phyloP scores from a whole-genome alignment of 2,797 vertebrate species.

The Scolopax bukidnonensis region DNA sequence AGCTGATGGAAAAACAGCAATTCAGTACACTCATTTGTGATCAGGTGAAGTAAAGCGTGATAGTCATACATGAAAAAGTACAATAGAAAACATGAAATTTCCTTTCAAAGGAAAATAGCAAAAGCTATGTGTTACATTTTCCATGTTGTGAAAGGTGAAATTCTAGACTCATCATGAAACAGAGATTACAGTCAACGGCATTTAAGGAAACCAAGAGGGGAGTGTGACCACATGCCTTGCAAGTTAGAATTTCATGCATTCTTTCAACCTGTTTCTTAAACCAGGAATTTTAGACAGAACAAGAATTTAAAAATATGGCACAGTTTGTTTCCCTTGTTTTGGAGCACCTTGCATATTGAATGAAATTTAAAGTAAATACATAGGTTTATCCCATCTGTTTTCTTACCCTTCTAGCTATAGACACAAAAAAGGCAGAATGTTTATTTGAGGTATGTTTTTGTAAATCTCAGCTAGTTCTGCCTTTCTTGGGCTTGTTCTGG shows the following conservation, averaged over 20 bases:
- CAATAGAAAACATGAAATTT: background rate
- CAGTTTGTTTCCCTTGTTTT: background rate
- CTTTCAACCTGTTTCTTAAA: background rate
- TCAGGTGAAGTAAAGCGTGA: background rate
- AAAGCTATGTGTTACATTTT: background rate
- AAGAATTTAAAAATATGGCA: background rate
- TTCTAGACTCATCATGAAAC: background rate
- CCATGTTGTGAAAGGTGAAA: background rate
- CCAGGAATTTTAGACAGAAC: background rate
- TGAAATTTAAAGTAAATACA: background rate
- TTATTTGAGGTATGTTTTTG: background rate
- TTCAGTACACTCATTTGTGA: background rate
- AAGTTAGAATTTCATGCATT: background rate
- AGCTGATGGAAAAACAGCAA: background rate
- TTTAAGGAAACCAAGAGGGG: background rate
- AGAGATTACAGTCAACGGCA: background rate
- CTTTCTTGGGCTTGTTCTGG: background rate
- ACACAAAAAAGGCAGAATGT: background rate
- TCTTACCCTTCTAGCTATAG: background rate
- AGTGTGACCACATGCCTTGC: fast-evolving
- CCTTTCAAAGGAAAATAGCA: background rate
- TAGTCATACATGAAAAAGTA: background rate
- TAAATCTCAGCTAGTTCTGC: background rate
- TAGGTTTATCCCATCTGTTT: background rate
- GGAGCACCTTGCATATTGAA: background rate